These are phyloP conservation scores for Drosophila ironensis DNA, from an alignment of 1,140 invertebrate genomes.

Conservation along the genomic window DNA sequence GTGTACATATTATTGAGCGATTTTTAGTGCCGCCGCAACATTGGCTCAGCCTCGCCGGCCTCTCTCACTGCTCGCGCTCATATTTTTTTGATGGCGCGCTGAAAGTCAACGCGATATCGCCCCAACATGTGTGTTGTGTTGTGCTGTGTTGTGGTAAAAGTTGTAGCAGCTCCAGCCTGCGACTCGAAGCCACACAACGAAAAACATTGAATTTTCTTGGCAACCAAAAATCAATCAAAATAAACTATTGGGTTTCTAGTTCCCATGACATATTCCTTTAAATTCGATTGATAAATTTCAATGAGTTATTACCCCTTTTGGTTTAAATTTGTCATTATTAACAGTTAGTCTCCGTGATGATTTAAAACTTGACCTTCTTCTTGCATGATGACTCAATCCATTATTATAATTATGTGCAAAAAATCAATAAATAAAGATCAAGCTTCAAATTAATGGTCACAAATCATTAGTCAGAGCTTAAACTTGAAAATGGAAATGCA, in stretches of 20 bases:
- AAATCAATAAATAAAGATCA: too few relatives aligned
- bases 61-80: conserved; percentile 57
- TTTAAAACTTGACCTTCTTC: too few relatives aligned
- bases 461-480: too few relatives aligned
- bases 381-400: too few relatives aligned
- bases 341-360: too few relatives aligned
- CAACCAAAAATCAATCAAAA: background rate
- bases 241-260: background rate
- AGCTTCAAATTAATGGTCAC: too few relatives aligned
- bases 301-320: too few relatives aligned
- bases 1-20: conserved; percentile 79
- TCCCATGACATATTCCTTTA: too few relatives aligned
- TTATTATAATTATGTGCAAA: too few relatives aligned
- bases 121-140: conserved; percentile 70
- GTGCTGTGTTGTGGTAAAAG: conserved; percentile 81
- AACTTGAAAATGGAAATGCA: too few relatives aligned
- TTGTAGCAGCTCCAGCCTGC: conserved; percentile 61
- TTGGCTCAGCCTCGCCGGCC: conserved; percentile 10
- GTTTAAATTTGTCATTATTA: too few relatives aligned
- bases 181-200: background rate
- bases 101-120: conserved; percentile 59
- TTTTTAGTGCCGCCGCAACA: conserved; percentile 70
- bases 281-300: too few relatives aligned
- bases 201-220: background rate
- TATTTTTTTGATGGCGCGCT: conserved; percentile 79